Base-by-base conservation (phyloP, 2,797 vertebrate genomes). In the Leuciscus waleckii region DNA sequence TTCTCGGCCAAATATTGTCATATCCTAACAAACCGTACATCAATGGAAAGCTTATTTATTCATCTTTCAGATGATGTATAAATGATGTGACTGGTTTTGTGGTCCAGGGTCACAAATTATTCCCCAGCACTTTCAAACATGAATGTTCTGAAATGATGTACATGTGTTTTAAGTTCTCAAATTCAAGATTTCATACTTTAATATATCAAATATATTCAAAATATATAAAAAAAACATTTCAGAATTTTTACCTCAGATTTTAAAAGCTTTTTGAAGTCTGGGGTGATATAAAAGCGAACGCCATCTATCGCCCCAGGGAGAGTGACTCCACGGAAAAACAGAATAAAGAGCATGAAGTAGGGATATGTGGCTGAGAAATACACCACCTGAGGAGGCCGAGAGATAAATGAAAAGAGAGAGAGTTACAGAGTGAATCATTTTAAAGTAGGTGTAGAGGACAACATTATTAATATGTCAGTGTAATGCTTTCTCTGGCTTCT, bases 331-430 rank as follows among this genome's bases (percentile, higher is more conserved):
- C 97, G 96, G 88, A 97, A 96, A 90, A 98, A 96, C 56, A 98
- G 94, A 92, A 98, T 97, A 90, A 97, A 93, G 21, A 98, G 93
- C 97, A 98, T 98, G 91, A 98, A 93, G 92, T 98, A 98, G 14
- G 97, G 97, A 73, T 98, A 98, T 1, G 97, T 98, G 58, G 97
- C 97, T 0, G 97, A 98, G 93, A 98, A 98, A 91, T 98, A 98
- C 87, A 98, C 97, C 83, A 98, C 97, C 97, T 98, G 83, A 2
- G 26, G 13, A 1, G 86, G 23, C 37, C 4, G 13, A 68, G 29
- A 84, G 63, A 70, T 10, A 79, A 29, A 51, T 14, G 4, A 43
- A 61, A 41, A 43, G 6, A 41, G n/a, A 43, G 74, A 70, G 65
- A 29, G 73, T 61, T 26, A 43, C 43, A 76, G 35, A 83, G 56